Base-by-base conservation (phyloP, 2,888 invertebrate genomes). In the Cancer borealis region DNA sequence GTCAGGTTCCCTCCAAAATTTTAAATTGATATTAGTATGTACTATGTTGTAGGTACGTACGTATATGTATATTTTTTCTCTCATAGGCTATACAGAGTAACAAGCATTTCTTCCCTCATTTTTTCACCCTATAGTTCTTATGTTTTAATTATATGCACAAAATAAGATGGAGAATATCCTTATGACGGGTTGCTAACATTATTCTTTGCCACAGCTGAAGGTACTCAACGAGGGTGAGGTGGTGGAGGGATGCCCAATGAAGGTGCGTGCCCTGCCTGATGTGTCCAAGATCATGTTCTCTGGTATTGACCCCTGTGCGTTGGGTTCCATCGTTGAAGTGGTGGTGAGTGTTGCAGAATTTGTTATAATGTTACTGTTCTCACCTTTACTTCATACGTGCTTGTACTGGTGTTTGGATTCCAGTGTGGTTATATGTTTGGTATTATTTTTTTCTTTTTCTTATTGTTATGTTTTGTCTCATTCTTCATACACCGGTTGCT, bases 251-350 rank as follows among this genome's bases (percentile, higher is more conserved):
- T 97, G 97, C 96, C 97, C 97, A 5, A 96, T 97, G 30, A 98
- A 98, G 97, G 98, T 99, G 96, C 97, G 98, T 96, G 99, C 98
- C 0, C 97, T 98, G 96, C 99, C 99, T 49, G 98, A 98, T 95
- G 97, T 98, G 96, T 98, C 98, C 95, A 98, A 98, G 96, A 98
- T 99, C 73, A 95, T 95, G 95, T 98, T 98, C 95, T 98, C 99
- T 0, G 99, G 99, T 92, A 98, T 99, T 98, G 98, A 99, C 93
- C 99, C 99, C 3, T 99, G 99, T 97, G 98, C 99, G 45, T 97
- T 99, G 91, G 99, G 99, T 95, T 99, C 99, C 95, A 98, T 99
- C 93, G 99, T 99, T 0, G 99, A 99, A 97, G 99, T 99, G 96
- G 97, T 99, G 96, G 98, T 98, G 96, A 96, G 96, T 96, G 47